Percentiles rank a stretch among this genome's conserved stretches.
Conservation (phyloP, 2,888 invertebrate genomes). For the Oxycera nigricornis region DNA sequence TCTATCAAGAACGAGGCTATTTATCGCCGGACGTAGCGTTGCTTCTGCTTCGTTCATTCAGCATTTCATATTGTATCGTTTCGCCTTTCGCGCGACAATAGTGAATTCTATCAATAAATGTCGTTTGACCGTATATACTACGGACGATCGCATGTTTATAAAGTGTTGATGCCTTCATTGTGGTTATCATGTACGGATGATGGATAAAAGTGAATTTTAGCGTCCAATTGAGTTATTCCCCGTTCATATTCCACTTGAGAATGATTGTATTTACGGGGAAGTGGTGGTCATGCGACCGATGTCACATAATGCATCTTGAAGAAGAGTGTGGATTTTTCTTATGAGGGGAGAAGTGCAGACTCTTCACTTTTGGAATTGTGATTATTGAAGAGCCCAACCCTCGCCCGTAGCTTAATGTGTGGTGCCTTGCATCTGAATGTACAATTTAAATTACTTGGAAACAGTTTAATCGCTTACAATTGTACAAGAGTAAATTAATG, state of each 20-base stretch:
- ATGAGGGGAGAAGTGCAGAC: no score
- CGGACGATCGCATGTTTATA: neutral
- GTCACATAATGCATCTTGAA: slow-evolving; percentile 17
- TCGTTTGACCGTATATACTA: neutral
- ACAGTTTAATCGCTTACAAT: slow-evolving; percentile 19
- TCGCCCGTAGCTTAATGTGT: neutral
- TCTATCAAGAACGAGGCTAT: neutral
- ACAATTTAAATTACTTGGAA: slow-evolving; percentile 14
- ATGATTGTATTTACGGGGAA: neutral
- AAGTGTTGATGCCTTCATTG: neutral
- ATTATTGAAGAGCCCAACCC: neutral
- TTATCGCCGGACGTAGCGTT: slow-evolving; percentile 18
- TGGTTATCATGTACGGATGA: neutral
- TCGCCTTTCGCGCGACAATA: neutral
- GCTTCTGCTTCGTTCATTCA: slow-evolving; percentile 5
- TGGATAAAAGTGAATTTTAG: slow-evolving; percentile 20
- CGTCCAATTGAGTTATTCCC: slow-evolving; percentile 23
- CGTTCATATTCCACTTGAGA: neutral
- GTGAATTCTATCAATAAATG: slow-evolving; percentile 7
- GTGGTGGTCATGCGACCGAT: neutral
- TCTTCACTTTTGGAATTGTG: slow-evolving; percentile 13
- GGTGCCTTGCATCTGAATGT: neutral
- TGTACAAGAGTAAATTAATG: neutral
- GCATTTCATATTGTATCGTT: neutral
- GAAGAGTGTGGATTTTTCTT: neutral